These are phyloP conservation scores for Pitta sordida DNA, from an alignment of 2,113 vertebrate genomes.

Conservation along the genomic window DNA sequence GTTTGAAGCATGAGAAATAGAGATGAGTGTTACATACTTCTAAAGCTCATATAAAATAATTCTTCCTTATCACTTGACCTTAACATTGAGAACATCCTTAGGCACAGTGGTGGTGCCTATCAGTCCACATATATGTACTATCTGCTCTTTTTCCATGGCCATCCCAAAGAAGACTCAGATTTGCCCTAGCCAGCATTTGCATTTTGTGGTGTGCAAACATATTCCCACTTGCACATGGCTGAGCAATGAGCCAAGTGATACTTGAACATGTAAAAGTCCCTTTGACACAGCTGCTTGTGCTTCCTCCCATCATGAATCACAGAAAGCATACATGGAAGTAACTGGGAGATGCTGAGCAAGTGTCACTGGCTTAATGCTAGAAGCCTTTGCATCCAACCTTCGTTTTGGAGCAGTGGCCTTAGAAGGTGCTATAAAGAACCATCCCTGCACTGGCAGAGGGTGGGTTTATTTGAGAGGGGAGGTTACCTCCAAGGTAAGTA, in stretches of 20 bases:
- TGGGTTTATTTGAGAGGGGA: neutral
- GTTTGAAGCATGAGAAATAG: neutral
- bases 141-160: neutral
- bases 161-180: neutral
- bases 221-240: neutral
- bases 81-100: neutral
- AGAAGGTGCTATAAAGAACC: neutral
- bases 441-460: neutral
- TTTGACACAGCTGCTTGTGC: neutral
- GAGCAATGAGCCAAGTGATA: neutral
- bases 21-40: neutral
- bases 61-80: neutral
- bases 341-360: neutral
- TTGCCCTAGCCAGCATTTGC: neutral
- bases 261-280: neutral
- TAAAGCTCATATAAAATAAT: neutral
- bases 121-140: fast-evolving
- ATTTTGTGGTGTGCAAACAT: neutral
- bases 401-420: fast-evolving
- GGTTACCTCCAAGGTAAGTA: neutral
- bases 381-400: neutral
- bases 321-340: neutral
- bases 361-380: fast-evolving
- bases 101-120: neutral
- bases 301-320: neutral